Conservation (phyloP, 2,797 vertebrate genomes). For the Sus cebifrons region DNA sequence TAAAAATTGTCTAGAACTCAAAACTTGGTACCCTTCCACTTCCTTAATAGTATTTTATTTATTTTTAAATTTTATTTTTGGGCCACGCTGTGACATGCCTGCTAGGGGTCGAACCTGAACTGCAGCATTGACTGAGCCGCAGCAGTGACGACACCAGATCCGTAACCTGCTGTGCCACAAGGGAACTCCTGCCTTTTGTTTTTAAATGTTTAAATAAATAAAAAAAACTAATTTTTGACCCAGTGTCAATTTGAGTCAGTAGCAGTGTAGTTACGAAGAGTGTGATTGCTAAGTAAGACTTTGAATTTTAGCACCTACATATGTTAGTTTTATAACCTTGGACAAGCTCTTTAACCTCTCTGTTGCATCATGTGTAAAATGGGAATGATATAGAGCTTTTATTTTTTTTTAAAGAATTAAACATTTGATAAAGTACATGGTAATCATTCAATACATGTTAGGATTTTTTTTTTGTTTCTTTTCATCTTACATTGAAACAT, state of each 20-base stretch:
- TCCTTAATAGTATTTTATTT: constrained; percentile 21
- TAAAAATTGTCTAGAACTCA: constrained; percentile 49
- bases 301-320: background rate
- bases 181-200: background rate
- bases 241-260: background rate
- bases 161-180: too few relatives aligned
- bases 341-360: constrained; percentile 38
- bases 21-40: background rate
- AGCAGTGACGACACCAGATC: too few relatives aligned
- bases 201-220: background rate
- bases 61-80: too few relatives aligned
- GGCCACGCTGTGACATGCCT: too few relatives aligned
- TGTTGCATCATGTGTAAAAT: background rate
- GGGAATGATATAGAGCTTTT: background rate
- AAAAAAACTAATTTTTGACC: background rate
- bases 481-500: constrained; percentile 50
- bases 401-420: constrained; percentile 33
- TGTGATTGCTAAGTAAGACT: constrained; percentile 15
- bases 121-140: too few relatives aligned
- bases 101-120: too few relatives aligned
- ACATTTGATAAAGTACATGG: constrained; percentile 30
- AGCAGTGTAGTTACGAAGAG: constrained; percentile 11
- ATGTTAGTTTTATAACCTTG: constrained; percentile 51
- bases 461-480: background rate
- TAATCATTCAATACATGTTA: background rate